Evolutionary conservation across 2,888 invertebrate species (phyloP).

Genomic region (Tipula vernalis): DNA sequence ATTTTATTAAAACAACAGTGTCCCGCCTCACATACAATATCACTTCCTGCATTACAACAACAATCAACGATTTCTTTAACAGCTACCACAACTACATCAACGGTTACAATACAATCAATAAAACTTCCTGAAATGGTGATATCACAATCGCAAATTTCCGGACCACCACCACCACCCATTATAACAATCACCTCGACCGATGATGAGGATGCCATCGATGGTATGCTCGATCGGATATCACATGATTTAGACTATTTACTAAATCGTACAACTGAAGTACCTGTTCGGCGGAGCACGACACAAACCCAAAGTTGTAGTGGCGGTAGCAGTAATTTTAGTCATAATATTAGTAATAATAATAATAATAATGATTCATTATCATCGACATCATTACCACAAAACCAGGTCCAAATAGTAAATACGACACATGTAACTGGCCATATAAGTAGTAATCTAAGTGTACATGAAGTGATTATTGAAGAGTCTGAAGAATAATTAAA

Average conservation of each 20-base stretch:
- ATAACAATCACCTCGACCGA: constrained; percentile 21
- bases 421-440: background rate
- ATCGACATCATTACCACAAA: constrained; percentile 18
- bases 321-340: constrained; percentile 11
- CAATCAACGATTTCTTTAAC: constrained; percentile 11
- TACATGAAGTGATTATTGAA: constrained; percentile 25
- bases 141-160: background rate
- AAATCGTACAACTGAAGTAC: constrained; percentile 44
- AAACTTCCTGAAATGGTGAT: background rate
- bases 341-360: background rate
- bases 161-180: constrained; percentile 19
- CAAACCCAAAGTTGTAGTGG: constrained; percentile 12
- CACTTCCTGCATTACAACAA: constrained; percentile 16
- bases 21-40: constrained; percentile 18
- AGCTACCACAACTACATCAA: background rate
- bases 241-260: constrained; percentile 71
- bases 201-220: constrained; percentile 35
- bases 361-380: background rate
- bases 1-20: background rate
- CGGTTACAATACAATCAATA: background rate
- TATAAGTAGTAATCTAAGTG: constrained; percentile 13
- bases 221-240: constrained; percentile 67
- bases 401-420: constrained; percentile 14
- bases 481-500: constrained; percentile 20
- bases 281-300: background rate